Base-by-base conservation (phyloP, 2,797 vertebrate species). In the Lerista edwardsae region DNA sequence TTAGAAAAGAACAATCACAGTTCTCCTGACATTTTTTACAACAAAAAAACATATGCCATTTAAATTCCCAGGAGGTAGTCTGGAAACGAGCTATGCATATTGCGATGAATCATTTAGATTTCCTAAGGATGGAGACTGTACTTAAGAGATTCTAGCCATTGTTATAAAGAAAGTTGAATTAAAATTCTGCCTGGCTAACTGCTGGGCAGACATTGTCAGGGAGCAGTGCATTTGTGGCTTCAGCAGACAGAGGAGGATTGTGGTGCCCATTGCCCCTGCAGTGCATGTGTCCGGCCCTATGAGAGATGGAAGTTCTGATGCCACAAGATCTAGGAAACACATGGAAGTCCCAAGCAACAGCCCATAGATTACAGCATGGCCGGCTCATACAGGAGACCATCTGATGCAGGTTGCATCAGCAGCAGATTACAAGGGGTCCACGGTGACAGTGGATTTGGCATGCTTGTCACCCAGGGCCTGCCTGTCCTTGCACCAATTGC, bases 21-120 rank as follows among this genome's bases (percentile, higher is more conserved):
- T 87, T 83, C 64, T 77, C 25, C 44, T 47, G 67, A 80, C 84
- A 61, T 85, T 51, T 39, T n/a, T 83, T 68, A 80, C 62, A 72
- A 67, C 62, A 89, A 89, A 83, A n/a, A 79, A 41, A n/a, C 78
- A 82, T 72, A 68, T 0, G 0, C 17, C 19, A 4, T 1, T 2
- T 27, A 86, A 90, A 61, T 2, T 87, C 79, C 64, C 80, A 85
- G 10, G 41, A 89, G 83, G 84, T 92, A 78, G 23, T 55, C 80
- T 73, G 77, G 75, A 73, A 59, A 59, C 12, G 31, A 47, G 39
- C 62, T 74, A 59, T 57, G 36, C 62, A 67, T 59, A 75, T 59
- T 80, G 77, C 14, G n/a, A 31, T 62, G 72, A 34, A 62, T 71
- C 75, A 84, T 84, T 84, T 80, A 87, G 34, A 75, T 61, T 44